These are phyloP conservation scores for Thaumatotibia leucotreta DNA, from an alignment of 1,140 invertebrate species.

Conservation along the genomic window DNA sequence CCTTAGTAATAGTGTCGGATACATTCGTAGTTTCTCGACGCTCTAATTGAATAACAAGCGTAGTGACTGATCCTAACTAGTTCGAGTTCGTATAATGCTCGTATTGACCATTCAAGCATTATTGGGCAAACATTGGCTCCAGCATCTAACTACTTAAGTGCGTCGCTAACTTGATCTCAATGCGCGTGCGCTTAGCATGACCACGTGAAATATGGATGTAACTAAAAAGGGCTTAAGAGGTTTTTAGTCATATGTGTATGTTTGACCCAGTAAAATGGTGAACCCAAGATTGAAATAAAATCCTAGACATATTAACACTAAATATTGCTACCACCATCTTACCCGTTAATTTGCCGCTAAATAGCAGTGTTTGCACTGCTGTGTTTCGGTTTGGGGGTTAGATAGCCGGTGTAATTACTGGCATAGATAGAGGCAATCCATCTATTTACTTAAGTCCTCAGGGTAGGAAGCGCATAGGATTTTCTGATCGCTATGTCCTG, in stretches of 20 bases:
- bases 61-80: background rate
- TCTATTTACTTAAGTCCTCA: too few species aligned
- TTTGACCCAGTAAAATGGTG: background rate
- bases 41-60: background rate
- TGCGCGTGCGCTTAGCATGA: background rate
- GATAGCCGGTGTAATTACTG: too few species aligned
- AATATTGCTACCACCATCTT: too few species aligned
- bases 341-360: too few species aligned
- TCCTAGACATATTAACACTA: too few species aligned
- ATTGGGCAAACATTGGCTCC: background rate
- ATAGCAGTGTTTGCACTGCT: too few species aligned
- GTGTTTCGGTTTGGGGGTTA: too few species aligned
- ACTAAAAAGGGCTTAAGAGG: background rate
- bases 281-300: too few species aligned
- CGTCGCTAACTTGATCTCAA: background rate
- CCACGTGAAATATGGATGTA: background rate
- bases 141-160: background rate
- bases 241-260: background rate
- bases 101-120: background rate
- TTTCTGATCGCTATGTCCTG: too few species aligned
- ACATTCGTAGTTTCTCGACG: background rate
- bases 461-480: too few species aligned
- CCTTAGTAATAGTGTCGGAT: background rate
- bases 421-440: too few species aligned
- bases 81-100: background rate